Evolutionary conservation across 2,113 vertebrate species (phyloP), one percentile per base, ranked within the genome.

Genomic region (Dasypus novemcinctus): DNA sequence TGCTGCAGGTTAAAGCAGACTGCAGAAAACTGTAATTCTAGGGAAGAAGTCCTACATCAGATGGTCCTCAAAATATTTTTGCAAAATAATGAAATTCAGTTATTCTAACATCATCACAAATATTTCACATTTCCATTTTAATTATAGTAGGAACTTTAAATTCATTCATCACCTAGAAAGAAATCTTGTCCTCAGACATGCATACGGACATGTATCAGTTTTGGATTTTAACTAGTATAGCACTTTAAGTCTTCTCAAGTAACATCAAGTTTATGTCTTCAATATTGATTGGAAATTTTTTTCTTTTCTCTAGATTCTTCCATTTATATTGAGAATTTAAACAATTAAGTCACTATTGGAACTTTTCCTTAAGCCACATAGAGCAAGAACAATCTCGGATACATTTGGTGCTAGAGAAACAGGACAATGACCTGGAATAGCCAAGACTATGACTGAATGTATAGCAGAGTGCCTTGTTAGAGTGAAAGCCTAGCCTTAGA

Each of bases 381-480:
- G 87, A 97, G 96, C 98, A 97, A 95, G 97, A 92, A 94, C 97
- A 96, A 49, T 93, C 95, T 98, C 80, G 87, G 71, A 69, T 85
- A 69, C n/a, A 72, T 91, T 76, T 87, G 83, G 98, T 95, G 75
- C 71, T 43, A 7, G 87, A 90, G 92, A 83, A 54, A 75, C 9
- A 41, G 66, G 68, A 36, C 43, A 33, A 38, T 54, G 92, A 79
- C 7, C 90, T n/a, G 27, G 93, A 94, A 95, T 86, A 63, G 68
- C 72, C 93, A 52, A 41, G 89, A 66, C 68, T 82, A 89, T 89
- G 97, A 97, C 95, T 98, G 96, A 97, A 97, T 96, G 97, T 96
- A 96, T 75, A 90, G 78, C 97, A 89, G 96, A 98, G 98, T 98
- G 98, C 98, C 98, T 98, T 98, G 94, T 97, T 88, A 87, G 86